These are phyloP conservation scores for Timema podura DNA, from an alignment of 2,888 invertebrate species.

Conservation along the genomic window DNA sequence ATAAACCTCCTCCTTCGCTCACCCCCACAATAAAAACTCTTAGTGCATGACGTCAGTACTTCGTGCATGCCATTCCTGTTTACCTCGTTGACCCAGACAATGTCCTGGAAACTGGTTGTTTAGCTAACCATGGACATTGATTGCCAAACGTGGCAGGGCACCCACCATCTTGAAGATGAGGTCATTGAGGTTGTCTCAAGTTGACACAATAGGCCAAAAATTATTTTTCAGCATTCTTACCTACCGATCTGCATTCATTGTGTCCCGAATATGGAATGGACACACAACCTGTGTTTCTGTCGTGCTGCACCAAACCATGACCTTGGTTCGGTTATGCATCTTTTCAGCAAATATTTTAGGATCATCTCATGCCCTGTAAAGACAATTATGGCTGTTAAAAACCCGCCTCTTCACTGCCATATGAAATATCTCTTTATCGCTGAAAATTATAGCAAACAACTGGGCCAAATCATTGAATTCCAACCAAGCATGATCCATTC, in stretches of 20 bases:
- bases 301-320: neutral
- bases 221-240: neutral
- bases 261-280: neutral
- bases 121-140: neutral
- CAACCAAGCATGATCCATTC: too few species aligned
- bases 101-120: neutral
- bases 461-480: too few species aligned
- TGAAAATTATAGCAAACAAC: too few species aligned
- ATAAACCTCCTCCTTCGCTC: neutral
- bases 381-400: too few species aligned
- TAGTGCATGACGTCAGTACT: neutral
- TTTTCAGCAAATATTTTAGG: too few species aligned
- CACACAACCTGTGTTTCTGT: neutral
- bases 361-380: too few species aligned
- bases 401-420: too few species aligned
- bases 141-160: neutral
- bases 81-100: too few species aligned
- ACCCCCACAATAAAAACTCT: neutral
- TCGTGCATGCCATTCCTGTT: neutral
- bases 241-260: neutral
- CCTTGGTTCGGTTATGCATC: neutral
- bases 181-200: neutral
- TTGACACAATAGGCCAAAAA: neutral
- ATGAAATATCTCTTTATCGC: too few species aligned
- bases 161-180: neutral